phyloP scores from a whole-genome alignment of 2,113 vertebrate species.

The Podocnemis expansa region DNA sequence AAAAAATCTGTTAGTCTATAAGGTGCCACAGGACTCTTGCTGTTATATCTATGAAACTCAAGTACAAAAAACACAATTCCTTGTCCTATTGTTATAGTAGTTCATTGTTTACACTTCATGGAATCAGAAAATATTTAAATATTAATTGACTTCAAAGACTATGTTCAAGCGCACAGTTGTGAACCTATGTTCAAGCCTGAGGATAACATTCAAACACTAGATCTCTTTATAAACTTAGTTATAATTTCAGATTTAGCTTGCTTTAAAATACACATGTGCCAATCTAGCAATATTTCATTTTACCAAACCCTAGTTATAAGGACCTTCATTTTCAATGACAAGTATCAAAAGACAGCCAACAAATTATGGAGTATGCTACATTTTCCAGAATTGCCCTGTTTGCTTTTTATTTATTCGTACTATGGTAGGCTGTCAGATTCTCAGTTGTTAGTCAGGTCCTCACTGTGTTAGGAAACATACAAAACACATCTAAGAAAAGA shows the following conservation, averaged over 20 bases:
- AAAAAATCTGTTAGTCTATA: too few relatives aligned
- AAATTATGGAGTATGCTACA: not conserved
- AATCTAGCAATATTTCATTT: not conserved
- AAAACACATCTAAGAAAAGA: too few relatives aligned
- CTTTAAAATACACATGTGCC: not conserved
- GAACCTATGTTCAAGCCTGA: not conserved
- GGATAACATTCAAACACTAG: not conserved
- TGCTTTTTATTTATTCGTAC: not conserved
- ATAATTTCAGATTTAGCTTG: not conserved
- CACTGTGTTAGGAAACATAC: too few relatives aligned
- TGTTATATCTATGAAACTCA: too few relatives aligned
- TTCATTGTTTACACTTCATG: not conserved
- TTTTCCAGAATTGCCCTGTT: not conserved
- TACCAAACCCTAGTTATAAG: not conserved
- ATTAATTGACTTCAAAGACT: not conserved
- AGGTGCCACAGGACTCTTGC: too few relatives aligned
- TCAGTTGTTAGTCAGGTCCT: too few relatives aligned
- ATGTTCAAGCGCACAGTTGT: not conserved
- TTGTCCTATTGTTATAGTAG: not conserved
- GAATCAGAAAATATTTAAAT: not conserved
- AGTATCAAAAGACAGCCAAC: not conserved
- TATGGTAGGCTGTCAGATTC: too few relatives aligned
- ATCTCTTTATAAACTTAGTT: not conserved
- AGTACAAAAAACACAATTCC: not conserved
- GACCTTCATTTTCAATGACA: not conserved